Percentiles rank a stretch among this genome's conserved stretches.
Conservation (phyloP, 1,140 invertebrate species). For the Steinernema khuongi region DNA sequence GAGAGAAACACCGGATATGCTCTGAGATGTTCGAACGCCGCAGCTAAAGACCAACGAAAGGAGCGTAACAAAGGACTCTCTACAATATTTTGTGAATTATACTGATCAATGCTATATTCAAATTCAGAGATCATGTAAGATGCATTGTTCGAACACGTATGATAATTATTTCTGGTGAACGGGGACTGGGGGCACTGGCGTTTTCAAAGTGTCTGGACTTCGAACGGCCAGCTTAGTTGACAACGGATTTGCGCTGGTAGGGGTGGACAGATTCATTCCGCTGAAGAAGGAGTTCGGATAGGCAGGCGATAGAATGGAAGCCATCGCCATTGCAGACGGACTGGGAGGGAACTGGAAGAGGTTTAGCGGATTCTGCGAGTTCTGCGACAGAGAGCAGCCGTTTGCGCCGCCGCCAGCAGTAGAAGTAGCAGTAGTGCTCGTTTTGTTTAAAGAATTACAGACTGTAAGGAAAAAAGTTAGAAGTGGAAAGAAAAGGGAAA, state of each 20-base stretch:
- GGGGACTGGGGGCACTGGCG: background rate
- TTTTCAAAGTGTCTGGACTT: background rate
- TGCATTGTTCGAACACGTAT: too few species aligned
- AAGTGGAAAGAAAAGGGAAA: background rate
- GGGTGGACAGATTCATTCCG: background rate
- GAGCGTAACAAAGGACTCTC: too few species aligned
- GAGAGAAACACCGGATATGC: too few species aligned
- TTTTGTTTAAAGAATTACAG: background rate
- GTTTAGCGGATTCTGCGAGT: background rate
- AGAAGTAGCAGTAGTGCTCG: background rate
- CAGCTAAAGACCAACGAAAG: too few species aligned
- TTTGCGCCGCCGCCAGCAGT: background rate
- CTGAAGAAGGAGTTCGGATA: slow-evolving; percentile 5
- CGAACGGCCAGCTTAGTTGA: background rate
- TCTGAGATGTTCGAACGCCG: too few species aligned
- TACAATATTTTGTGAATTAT: too few species aligned
- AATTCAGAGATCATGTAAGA: too few species aligned
- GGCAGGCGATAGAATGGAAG: background rate
- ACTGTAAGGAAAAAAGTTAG: background rate
- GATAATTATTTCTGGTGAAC: too few species aligned
- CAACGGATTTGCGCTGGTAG: background rate
- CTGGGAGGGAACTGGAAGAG: slow-evolving; percentile 5
- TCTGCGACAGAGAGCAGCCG: background rate
- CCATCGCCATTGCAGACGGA: slow-evolving; percentile 4
- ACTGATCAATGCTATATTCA: too few species aligned